Conservation (phyloP, 2,888 invertebrate species). For the Thysanoteuthis rhombus region DNA sequence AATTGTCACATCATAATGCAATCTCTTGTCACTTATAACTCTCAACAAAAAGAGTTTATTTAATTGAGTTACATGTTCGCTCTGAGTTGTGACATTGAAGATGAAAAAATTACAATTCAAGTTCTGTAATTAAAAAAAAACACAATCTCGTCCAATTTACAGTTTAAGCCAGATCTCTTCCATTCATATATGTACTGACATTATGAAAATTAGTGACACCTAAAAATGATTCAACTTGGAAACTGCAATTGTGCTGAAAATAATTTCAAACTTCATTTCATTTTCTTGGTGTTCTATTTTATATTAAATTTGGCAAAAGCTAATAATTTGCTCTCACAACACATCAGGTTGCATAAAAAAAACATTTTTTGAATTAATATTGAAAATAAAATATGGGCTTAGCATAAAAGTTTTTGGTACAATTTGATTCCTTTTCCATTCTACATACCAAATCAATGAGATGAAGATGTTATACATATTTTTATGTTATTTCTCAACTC, state of each 20-base stretch:
- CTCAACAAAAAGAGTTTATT: too few relatives aligned
- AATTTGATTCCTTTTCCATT: not conserved
- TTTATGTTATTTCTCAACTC: not conserved
- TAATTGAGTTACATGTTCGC: too few relatives aligned
- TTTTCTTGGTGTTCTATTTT: not conserved
- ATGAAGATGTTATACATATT: not conserved
- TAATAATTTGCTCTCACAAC: not conserved
- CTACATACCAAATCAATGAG: not conserved
- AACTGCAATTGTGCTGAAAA: not conserved
- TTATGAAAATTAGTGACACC: not conserved
- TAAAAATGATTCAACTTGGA: not conserved
- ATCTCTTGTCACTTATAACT: too few relatives aligned
- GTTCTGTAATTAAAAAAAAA: too few relatives aligned
- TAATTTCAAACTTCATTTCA: not conserved
- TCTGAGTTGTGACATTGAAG: too few relatives aligned
- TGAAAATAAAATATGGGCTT: not conserved
- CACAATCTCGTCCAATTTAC: too few relatives aligned
- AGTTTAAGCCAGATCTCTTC: too few relatives aligned
- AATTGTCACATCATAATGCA: too few relatives aligned
- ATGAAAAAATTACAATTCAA: too few relatives aligned
- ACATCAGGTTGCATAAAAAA: not conserved
- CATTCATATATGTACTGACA: too few relatives aligned
- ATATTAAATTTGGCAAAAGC: not conserved
- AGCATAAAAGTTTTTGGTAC: not conserved
- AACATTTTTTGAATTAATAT: not conserved